Evolutionary conservation across 1,140 invertebrate species (phyloP).

Genomic region (Acyrthosiphon pisum): DNA sequence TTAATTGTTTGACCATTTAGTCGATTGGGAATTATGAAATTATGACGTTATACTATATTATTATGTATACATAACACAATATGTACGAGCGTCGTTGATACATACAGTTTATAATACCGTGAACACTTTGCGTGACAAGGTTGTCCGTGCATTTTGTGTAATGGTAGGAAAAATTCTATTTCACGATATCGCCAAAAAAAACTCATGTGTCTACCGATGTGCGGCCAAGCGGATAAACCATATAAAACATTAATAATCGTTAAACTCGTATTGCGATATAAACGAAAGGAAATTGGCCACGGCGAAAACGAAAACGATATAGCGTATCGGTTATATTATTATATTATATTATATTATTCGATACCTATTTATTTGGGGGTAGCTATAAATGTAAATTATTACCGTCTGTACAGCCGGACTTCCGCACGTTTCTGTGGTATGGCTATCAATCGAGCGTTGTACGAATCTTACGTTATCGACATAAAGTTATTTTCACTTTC

Average conservation of each 20-base stretch:
- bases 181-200: background rate
- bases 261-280: background rate
- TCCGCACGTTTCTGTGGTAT: background rate
- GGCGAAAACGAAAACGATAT: background rate
- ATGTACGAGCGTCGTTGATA: background rate
- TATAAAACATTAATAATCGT: background rate
- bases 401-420: background rate
- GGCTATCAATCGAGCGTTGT: background rate
- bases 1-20: background rate
- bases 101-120: background rate
- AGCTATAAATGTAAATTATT: slow-evolving; percentile 13
- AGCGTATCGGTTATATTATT: background rate
- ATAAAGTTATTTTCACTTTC: background rate
- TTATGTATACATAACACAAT: background rate
- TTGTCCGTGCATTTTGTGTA: background rate
- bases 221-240: background rate
- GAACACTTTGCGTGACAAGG: background rate
- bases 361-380: background rate
- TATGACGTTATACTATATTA: background rate
- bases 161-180: background rate
- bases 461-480: background rate
- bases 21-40: background rate
- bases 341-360: background rate
- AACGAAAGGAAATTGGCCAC: background rate
- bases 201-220: background rate